phyloP scores from a whole-genome alignment of 2,888 invertebrate species.

The Pristionchus maxplancki region DNA sequence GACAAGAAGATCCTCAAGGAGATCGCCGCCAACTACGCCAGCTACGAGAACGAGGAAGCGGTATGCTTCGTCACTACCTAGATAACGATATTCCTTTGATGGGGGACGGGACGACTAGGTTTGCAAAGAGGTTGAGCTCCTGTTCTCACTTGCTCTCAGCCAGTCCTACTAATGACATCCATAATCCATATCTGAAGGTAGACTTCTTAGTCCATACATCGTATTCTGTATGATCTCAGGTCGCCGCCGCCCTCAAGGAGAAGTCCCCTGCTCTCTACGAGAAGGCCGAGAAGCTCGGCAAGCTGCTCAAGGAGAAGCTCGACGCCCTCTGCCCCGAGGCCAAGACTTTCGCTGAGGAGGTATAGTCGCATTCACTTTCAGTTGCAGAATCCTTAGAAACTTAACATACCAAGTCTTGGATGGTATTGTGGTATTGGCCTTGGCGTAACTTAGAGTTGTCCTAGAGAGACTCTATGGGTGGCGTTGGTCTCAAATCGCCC shows the following conservation, averaged over 20 bases:
- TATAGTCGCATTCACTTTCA: not conserved
- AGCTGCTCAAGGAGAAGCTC: constrained; percentile 64
- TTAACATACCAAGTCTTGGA: no score
- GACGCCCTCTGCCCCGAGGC: constrained; percentile 56
- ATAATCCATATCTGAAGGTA: no score
- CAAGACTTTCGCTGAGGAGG: constrained; percentile 68
- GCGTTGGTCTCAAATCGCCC: not conserved
- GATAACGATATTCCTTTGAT: no score
- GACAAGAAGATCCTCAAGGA: constrained; percentile 71
- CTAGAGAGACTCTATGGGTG: no score
- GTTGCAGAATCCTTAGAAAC: no score
- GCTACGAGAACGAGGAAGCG: constrained; percentile 65
- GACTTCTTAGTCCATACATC: no score
- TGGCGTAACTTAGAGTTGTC: not conserved
- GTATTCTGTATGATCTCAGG: no score
- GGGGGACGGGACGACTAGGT: no score
- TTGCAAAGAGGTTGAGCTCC: no score
- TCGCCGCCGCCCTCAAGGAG: constrained; percentile 71
- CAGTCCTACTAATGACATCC: no score
- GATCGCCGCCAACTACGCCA: constrained; percentile 66
- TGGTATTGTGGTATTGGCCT: not conserved
- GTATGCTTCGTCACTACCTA: no score
- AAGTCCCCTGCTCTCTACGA: constrained; percentile 72
- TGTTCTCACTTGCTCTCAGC: no score
- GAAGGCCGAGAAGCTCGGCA: constrained; percentile 69